phyloP scores from a whole-genome alignment of 2,797 vertebrate species.

The Protosalanx chinensis region DNA sequence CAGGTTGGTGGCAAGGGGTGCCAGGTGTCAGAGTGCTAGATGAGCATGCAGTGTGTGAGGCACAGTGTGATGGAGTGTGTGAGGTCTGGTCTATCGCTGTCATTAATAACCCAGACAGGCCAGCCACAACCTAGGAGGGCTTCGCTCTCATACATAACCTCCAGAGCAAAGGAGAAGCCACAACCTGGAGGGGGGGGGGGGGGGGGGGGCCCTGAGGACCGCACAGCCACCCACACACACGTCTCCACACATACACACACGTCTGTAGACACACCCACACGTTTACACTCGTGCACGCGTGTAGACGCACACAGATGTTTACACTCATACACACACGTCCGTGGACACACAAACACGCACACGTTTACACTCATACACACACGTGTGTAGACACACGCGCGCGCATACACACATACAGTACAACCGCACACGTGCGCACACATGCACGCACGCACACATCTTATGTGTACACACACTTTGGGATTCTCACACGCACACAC shows the following conservation, averaged over 20 bases:
- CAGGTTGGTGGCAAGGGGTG: constrained; percentile 34
- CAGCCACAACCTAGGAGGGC: constrained; percentile 4
- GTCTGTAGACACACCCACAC: constrained; percentile 21
- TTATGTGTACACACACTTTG: constrained; percentile 8
- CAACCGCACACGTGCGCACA: constrained; percentile 7
- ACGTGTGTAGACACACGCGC: background rate
- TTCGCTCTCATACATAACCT: background rate
- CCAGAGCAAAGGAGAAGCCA: background rate
- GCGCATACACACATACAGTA: constrained; percentile 4
- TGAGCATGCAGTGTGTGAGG: constrained; percentile 51
- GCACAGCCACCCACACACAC: constrained; percentile 1
- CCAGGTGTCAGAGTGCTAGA: constrained; percentile 62
- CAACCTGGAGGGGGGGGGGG: too few species aligned
- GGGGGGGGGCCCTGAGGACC: background rate
- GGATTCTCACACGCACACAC: background rate
- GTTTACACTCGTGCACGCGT: too few species aligned
- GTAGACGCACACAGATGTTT: too few species aligned
- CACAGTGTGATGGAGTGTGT: constrained; percentile 62
- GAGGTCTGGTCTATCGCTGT: constrained; percentile 58
- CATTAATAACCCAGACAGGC: constrained; percentile 69
- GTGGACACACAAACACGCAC: too few species aligned
- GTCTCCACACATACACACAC: constrained; percentile 21
- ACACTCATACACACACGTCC: too few species aligned
- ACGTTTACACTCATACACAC: constrained; percentile 22
- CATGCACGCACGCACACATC: too few species aligned